Base-by-base conservation (phyloP, 2,888 invertebrate genomes). In the Leptopilina syphax region DNA sequence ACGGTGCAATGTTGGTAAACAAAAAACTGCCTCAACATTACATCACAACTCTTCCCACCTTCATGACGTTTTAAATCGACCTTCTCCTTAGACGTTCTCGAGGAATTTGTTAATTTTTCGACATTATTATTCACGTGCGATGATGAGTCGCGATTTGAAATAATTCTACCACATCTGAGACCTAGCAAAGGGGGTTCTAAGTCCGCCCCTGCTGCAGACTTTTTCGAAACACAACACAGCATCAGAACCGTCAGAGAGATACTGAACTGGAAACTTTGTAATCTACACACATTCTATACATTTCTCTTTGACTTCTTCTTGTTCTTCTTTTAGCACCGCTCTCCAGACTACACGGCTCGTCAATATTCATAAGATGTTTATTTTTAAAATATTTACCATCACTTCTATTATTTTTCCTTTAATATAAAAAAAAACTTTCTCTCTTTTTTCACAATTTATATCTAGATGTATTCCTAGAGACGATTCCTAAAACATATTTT, bases 141-240 rank as follows among this genome's bases (percentile, higher is more conserved):
- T 34, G 24, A 27, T 18, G 73, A 73, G 34, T 9, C 57, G 13
- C 73, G 73, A 73, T 73, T 73, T 60, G 57, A 34, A 34, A 18
- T 34, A 73, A 73, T 57, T 73, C 57, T 57, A 18, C 41, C 27
- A 41, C 77, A 80, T 78, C 81, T 81, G 47, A 80, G 81, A 80
- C 82, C 82, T 81, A 70, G 79, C 70, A 65, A 65, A 63, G 84
- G 83, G 34, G 84, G 81, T 12, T 81, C 83, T 41, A 66, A 76
- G 65, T 83, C 83, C 80, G 81, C 78, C 77, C 82, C 86, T 34
- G 84, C 85, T 79, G 86, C 85, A 70, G 87, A 85, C 82, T 87
- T 89, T 80, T 87, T 88, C 82, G 90, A 89, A 54, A 91, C 88
- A 81, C 91, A 91, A 84, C 91, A 91, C 87, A 90, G 86, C 91